A percentile compares a stretch with the other conserved stretches of the same genome.
Conservation (phyloP, 2,113 vertebrate genomes). For the Bettongia penicillata region DNA sequence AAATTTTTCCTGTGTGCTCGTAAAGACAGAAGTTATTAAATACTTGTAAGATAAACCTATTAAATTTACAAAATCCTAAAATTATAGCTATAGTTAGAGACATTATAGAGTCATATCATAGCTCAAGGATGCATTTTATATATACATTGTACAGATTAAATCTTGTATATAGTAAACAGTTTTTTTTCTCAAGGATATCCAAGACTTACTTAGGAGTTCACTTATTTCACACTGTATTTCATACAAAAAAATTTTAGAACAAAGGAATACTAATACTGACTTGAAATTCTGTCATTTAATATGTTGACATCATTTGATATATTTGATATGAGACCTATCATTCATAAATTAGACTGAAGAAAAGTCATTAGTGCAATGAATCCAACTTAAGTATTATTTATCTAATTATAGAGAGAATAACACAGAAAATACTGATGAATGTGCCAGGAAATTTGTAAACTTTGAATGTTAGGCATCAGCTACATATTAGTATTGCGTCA, state of each 20-base stretch:
- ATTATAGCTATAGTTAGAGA: neutral
- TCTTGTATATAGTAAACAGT: neutral
- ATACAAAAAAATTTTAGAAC: neutral
- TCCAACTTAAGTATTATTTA: neutral
- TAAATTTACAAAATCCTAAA: neutral
- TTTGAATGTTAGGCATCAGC: neutral
- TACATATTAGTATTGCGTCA: neutral
- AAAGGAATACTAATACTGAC: neutral
- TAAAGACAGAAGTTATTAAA: neutral
- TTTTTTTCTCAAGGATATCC: neutral
- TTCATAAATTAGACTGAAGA: neutral
- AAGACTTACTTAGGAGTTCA: neutral
- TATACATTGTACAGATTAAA: neutral
- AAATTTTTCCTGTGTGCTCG: neutral
- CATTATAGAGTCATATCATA: neutral
- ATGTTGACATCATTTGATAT: neutral
- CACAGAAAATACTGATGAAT: neutral
- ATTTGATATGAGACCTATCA: neutral
- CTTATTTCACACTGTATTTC: neutral
- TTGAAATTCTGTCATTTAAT: neutral
- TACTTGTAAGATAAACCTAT: neutral
- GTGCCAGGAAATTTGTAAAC: neutral
- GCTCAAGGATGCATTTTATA: neutral
- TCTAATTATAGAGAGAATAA: neutral
- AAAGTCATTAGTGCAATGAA: neutral